Conservation (phyloP, 1,140 invertebrate species). For the Babylonia areolata region DNA sequence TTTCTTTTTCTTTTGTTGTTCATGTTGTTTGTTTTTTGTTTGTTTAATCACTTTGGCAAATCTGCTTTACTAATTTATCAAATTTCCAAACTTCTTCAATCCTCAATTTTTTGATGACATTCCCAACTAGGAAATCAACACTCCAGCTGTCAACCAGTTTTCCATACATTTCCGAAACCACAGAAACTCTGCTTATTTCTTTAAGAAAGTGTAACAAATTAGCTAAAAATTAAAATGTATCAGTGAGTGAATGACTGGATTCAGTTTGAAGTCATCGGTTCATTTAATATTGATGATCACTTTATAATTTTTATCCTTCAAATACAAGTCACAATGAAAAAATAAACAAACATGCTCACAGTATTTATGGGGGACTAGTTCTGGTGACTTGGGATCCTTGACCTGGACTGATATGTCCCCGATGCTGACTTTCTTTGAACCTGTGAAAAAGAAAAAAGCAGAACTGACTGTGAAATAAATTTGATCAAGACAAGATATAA, state of each 20-base stretch:
- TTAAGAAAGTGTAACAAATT: neutral
- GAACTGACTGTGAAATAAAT: neutral
- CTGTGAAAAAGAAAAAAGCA: conserved; percentile 45
- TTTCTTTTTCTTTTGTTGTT: too few relatives aligned
- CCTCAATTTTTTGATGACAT: too few relatives aligned
- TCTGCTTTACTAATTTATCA: too few relatives aligned
- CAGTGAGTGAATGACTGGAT: neutral
- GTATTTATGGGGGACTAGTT: conserved; percentile 90
- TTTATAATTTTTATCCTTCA: conserved; percentile 4
- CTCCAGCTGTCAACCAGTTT: too few relatives aligned
- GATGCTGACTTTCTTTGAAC: conserved; percentile 56
- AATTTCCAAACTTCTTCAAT: too few relatives aligned
- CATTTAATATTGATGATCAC: neutral
- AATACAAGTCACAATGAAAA: neutral
- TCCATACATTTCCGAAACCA: too few relatives aligned
- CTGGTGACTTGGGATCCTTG: conserved; percentile 74
- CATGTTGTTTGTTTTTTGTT: too few relatives aligned
- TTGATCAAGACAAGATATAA: too few relatives aligned
- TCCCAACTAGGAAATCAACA: too few relatives aligned
- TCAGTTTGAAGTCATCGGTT: neutral
- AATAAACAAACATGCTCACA: conserved; percentile 78
- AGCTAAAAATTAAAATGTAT: neutral
- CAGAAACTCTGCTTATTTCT: neutral
- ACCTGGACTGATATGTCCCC: conserved; percentile 65
- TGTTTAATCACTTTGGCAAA: too few relatives aligned